A percentile compares a stretch with the other conserved stretches of the same genome.
Evolutionary conservation across 2,888 invertebrate species (phyloP).

Genomic region (Drosophila setosimentum): DNA sequence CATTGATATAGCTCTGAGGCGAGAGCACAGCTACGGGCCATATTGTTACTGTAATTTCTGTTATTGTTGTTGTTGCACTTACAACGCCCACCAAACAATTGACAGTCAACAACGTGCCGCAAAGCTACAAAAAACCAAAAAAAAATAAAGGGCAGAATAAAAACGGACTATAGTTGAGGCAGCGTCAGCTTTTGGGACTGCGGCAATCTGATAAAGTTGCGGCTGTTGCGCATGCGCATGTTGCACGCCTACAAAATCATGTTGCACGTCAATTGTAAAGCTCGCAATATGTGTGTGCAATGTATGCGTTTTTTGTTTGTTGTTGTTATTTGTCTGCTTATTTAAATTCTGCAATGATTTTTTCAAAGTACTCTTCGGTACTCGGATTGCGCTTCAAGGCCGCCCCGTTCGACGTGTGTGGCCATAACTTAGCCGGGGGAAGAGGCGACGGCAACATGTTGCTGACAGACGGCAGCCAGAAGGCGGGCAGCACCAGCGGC

Average conservation of each 20-base stretch:
- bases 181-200: conserved; percentile 49
- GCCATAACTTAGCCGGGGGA: conserved; percentile 59
- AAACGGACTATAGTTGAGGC: conserved; percentile 28
- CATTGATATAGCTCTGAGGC: conserved; percentile 76
- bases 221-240: conserved; percentile 83
- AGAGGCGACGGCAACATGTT: conserved; percentile 40
- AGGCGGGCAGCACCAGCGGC: conserved; percentile 63
- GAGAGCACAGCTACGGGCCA: conserved; percentile 50
- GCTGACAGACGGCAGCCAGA: conserved; percentile 79
- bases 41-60: conserved; percentile 40
- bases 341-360: conserved; percentile 81
- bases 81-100: conserved; percentile 79
- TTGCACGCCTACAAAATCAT: conserved; percentile 85
- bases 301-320: conserved; percentile 40
- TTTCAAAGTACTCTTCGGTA: conserved; percentile 71
- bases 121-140: conserved; percentile 41
- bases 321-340: conserved; percentile 61
- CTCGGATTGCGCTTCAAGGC: conserved; percentile 69
- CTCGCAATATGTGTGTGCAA: conserved; percentile 51
- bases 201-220: conserved; percentile 81
- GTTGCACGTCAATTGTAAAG: conserved; percentile 83
- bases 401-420: conserved; percentile 72
- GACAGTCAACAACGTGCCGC: conserved; percentile 77
- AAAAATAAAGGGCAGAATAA: conserved; percentile 22
- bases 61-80: conserved; percentile 41